These are phyloP conservation scores for Turdus rufiventris DNA, from an alignment of 2,113 vertebrate genomes.

Conservation along the genomic window DNA sequence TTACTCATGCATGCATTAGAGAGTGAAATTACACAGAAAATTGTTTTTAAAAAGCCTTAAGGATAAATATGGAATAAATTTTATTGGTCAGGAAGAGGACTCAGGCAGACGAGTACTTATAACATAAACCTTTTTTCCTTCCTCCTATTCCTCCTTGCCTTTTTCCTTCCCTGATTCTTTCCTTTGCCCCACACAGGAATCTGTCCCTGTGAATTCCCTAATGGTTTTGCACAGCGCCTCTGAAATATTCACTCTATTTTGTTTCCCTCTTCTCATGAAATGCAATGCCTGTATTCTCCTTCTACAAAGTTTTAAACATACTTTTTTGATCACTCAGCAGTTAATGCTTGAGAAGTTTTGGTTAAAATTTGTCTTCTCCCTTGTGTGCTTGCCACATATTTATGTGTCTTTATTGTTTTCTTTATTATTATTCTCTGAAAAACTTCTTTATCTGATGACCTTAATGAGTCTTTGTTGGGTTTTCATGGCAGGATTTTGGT, in stretches of 20 bases:
- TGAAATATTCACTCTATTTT: background rate
- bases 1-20: background rate
- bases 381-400: background rate
- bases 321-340: background rate
- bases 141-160: fast-evolving
- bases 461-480: background rate
- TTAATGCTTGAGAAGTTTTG: background rate
- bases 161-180: background rate
- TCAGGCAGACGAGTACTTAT: background rate
- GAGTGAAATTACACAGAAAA: background rate
- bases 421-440: background rate
- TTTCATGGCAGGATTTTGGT: background rate
- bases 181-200: background rate
- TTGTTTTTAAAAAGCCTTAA: background rate
- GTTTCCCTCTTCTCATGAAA: background rate
- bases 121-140: background rate
- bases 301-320: background rate
- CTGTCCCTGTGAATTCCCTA: background rate
- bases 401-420: background rate
- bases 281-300: background rate
- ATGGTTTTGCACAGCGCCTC: background rate
- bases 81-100: background rate
- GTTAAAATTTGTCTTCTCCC: background rate
- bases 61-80: background rate
- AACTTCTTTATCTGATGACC: background rate